A percentile compares a stretch with the other conserved stretches of the same genome.
Conservation (phyloP, 2,888 invertebrate species). For the Cheilosia impressa region DNA sequence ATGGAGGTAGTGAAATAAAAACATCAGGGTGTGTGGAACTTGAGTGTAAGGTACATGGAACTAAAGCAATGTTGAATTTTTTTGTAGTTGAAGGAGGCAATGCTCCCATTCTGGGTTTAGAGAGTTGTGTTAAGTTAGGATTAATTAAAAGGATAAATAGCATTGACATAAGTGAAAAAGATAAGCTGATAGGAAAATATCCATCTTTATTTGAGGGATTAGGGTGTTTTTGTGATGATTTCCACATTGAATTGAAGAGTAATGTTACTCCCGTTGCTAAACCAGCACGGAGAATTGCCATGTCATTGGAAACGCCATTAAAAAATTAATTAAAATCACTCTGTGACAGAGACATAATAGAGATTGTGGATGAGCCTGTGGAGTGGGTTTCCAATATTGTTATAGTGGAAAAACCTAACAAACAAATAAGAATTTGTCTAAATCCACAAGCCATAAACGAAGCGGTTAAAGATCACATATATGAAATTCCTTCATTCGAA, state of each 20-base stretch:
- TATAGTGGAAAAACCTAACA: too few species aligned
- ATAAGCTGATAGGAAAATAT: background rate
- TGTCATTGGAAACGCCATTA: background rate
- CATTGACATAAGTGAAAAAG: background rate
- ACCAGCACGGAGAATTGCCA: background rate
- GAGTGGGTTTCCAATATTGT: background rate
- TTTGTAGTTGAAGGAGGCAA: background rate
- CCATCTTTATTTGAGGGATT: too few species aligned
- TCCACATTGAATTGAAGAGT: too few species aligned
- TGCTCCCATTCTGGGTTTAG: background rate
- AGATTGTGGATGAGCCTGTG: background rate
- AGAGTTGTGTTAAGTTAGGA: background rate
- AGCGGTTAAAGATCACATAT: too few species aligned
- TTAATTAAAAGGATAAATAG: background rate
- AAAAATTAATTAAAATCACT: constrained; percentile 3
- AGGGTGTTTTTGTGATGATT: too few species aligned
- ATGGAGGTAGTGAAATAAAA: constrained; percentile 19
- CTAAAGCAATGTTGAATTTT: background rate
- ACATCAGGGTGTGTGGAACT: constrained; percentile 11
- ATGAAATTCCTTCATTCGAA: too few species aligned
- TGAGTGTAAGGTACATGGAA: background rate
- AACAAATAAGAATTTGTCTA: background rate
- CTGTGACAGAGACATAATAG: background rate
- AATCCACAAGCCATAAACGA: background rate
- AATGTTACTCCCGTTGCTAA: too few species aligned